These are phyloP conservation scores for Halichoeres trimaculatus DNA, from an alignment of 2,113 vertebrate species.

Conservation along the genomic window DNA sequence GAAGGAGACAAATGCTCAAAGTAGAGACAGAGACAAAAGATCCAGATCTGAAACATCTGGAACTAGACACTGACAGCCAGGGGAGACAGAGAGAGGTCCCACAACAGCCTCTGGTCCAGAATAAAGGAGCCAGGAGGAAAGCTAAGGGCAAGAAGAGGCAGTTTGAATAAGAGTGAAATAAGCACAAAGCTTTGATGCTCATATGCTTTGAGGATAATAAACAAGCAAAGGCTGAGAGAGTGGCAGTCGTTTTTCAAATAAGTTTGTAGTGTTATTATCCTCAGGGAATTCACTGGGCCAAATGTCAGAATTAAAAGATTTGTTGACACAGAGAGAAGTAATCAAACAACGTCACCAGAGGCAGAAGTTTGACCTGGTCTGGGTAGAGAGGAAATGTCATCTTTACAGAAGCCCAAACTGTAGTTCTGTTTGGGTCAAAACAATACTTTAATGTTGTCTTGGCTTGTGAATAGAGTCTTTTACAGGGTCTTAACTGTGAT, in stretches of 20 bases:
- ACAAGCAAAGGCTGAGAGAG: not conserved
- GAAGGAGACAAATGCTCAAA: not conserved
- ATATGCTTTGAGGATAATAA: not conserved
- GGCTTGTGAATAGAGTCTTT: too few species aligned
- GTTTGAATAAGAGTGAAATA: not conserved
- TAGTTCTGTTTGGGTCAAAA: too few species aligned
- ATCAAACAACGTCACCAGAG: not conserved
- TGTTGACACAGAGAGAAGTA: not conserved
- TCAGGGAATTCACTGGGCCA: not conserved
- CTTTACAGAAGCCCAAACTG: too few species aligned
- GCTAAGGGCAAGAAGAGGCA: not conserved
- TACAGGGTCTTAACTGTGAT: too few species aligned
- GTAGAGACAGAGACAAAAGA: not conserved
- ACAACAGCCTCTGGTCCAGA: not conserved
- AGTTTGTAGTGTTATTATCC: not conserved
- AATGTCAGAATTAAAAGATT: not conserved
- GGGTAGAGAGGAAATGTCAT: too few species aligned
- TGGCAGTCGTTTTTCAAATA: not conserved
- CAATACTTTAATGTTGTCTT: too few species aligned
- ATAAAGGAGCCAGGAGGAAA: not conserved
- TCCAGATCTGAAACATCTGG: slow-evolving; percentile 2
- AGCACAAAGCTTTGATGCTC: not conserved
- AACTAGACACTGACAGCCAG: not conserved
- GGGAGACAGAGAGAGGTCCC: not conserved
- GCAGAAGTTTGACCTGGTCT: too few species aligned